These are phyloP conservation scores for Syngnathoides biaculeatus DNA, from an alignment of 2,113 vertebrate genomes.

Conservation along the genomic window DNA sequence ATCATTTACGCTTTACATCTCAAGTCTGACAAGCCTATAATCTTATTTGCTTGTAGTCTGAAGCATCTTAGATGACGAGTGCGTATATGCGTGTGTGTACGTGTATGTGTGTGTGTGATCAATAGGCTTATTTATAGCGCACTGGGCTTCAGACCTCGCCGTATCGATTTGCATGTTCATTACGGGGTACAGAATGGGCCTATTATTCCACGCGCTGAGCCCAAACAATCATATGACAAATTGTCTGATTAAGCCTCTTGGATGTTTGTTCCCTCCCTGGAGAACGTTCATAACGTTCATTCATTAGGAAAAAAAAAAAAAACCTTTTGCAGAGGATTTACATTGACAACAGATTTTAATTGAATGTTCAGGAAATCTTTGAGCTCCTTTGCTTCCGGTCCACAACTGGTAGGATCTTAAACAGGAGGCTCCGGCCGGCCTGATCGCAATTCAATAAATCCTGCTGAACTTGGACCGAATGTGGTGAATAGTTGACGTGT, in stretches of 20 bases:
- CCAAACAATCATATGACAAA: slow-evolving; percentile 62
- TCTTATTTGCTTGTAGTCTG: slow-evolving; percentile 3
- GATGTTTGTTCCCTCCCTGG: slow-evolving; percentile 33
- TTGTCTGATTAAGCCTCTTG: slow-evolving; percentile 61
- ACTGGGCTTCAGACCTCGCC: slow-evolving; percentile 43
- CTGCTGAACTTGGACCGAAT: too few relatives aligned
- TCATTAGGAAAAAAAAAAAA: slow-evolving; percentile 6
- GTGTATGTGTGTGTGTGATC: slow-evolving; percentile 37
- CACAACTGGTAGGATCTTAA: too few relatives aligned
- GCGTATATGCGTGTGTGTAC: background rate
- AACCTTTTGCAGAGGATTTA: background rate
- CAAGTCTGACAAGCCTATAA: slow-evolving; percentile 3
- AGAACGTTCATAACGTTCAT: slow-evolving; percentile 18
- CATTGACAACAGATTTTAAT: background rate
- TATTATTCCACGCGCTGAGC: slow-evolving; percentile 54
- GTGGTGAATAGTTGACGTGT: too few relatives aligned
- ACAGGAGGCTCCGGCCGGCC: too few relatives aligned
- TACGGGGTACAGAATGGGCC: slow-evolving; percentile 43
- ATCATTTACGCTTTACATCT: slow-evolving; percentile 2
- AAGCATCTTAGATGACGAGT: background rate
- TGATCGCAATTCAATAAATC: too few relatives aligned
- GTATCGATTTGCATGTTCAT: slow-evolving; percentile 57
- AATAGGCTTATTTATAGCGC: slow-evolving; percentile 49
- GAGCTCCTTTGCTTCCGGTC: too few relatives aligned
- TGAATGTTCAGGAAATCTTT: background rate